These are phyloP conservation scores for Taenioides sp. DNA, from an alignment of 2,797 vertebrate genomes.

Conservation along the genomic window DNA sequence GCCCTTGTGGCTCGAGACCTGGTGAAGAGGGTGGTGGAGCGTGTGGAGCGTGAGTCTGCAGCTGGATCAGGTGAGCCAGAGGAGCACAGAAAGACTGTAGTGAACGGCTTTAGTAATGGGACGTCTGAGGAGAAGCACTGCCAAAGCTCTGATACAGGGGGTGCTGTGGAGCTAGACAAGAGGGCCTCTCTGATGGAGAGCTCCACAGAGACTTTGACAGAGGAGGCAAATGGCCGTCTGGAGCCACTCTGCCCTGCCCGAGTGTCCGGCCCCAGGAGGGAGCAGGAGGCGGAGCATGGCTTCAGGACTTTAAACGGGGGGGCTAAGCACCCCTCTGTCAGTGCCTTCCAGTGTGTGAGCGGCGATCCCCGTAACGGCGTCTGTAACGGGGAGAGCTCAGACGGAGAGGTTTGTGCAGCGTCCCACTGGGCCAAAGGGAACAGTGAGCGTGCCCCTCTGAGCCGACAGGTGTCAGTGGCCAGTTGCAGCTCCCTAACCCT, in stretches of 20 bases:
- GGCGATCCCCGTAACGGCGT: conserved; percentile 66
- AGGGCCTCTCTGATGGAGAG: conserved; percentile 82
- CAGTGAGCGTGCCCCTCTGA: conserved; percentile 83
- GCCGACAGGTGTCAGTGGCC: conserved; percentile 82
- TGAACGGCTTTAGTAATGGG: conserved; percentile 60
- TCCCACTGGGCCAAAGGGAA: conserved; percentile 69
- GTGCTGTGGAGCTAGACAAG: conserved; percentile 65
- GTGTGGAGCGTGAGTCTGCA: conserved; percentile 35
- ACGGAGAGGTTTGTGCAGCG: conserved; percentile 59
- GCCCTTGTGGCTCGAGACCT: conserved; percentile 37
- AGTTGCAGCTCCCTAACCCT: conserved; percentile 84
- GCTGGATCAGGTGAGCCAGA: conserved; percentile 36
- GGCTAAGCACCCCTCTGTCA: conserved; percentile 74
- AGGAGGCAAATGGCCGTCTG: conserved; percentile 73
- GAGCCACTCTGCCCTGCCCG: conserved; percentile 53
- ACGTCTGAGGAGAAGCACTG: conserved; percentile 46
- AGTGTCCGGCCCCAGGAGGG: conserved; percentile 58
- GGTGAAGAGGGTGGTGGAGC: conserved; percentile 34
- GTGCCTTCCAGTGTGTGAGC: conserved; percentile 84
- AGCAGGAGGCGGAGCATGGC: conserved; percentile 53
- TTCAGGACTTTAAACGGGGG: conserved; percentile 82
- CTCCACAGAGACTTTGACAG: conserved; percentile 87
- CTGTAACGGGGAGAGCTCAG: conserved; percentile 80
- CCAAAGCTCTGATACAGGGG: conserved; percentile 29
- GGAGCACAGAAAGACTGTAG: conserved; percentile 64